These are phyloP conservation scores for Tanypteryx hageni DNA, from an alignment of 2,888 invertebrate genomes.

Conservation along the genomic window DNA sequence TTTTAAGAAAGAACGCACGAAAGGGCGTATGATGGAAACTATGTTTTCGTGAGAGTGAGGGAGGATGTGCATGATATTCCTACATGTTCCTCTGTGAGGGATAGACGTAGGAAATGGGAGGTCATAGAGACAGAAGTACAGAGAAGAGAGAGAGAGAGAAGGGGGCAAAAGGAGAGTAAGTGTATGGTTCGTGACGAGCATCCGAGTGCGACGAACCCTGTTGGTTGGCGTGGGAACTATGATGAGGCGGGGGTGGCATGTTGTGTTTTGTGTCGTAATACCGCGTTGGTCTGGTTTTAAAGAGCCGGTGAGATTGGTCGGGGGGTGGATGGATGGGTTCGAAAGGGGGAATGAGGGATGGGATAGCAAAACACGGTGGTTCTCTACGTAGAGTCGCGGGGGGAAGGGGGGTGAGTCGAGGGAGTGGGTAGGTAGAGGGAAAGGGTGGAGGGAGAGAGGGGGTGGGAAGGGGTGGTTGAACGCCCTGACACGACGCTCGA, in stretches of 20 bases:
- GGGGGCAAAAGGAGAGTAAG: background rate
- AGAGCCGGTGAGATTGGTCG: slow-evolving; percentile 1
- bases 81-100: background rate
- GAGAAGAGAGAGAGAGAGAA: background rate
- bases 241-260: background rate
- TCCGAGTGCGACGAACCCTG: slow-evolving; percentile 3
- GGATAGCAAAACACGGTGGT: background rate
- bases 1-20: too few relatives aligned
- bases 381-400: background rate
- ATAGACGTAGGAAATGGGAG: background rate
- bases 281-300: background rate
- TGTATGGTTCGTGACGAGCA: background rate
- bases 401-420: background rate
- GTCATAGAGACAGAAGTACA: background rate
- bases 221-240: background rate
- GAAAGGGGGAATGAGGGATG: background rate
- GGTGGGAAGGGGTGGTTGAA: background rate
- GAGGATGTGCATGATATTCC: background rate
- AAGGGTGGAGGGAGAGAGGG: background rate
- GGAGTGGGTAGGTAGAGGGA: background rate
- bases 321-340: background rate
- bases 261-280: slow-evolving; percentile 13
- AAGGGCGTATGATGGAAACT: too few relatives aligned
- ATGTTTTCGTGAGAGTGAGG: background rate
- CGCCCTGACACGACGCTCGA: background rate